Base-by-base conservation (phyloP, 2,888 invertebrate species). In the Cheilosia urbana region DNA sequence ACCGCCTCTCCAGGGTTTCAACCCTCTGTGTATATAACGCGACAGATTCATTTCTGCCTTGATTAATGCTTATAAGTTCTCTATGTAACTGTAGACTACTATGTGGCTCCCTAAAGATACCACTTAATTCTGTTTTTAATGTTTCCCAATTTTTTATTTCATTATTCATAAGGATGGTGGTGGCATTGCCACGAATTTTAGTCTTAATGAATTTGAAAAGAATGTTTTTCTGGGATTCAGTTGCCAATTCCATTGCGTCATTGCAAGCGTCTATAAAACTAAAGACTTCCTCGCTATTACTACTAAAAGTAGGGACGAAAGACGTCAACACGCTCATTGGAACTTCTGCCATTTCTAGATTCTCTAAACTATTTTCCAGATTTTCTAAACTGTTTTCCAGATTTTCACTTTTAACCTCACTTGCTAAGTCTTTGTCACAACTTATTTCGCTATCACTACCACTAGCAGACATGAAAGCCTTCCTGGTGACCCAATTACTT, bases 251-350 rank as follows among this genome's bases (percentile, higher is more conserved):
- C 13, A 65, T 65, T 21, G 65, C 51, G 34, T 66, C 40, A 40
- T 66, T 53, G 15, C 53, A 66, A 24, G 53, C n/a, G 11, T 66
- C 53, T 7, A 63, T 65, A 30, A 65, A 51, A 13, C 34, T 51
- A 47, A 71, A 71, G 11, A 58, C 58, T 24, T 71, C 58, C 24
- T 58, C 58, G 24, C 68, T 24, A 4, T 19, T 58, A 69, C 47
- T 47, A 24, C 51, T 51, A 49, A 72, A 60, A 24, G 60, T 72
- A 58, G 51, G 51, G 27, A 72, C 60, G 19, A 49, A 60, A 1
- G 51, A 72, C 13, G 69, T 57, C 45, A 69, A 17, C 5, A 57
- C 45, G 19, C 19, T 69, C 15, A 30, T 69, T 45, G 47, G 69
- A 24, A 57, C n/a, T 13, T 65, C 49, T 19, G 51, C 51, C 65